A percentile compares a stretch with the other conserved stretches of the same genome.
Conservation (phyloP, 2,888 invertebrate genomes). For the Macrophya alboannulata region DNA sequence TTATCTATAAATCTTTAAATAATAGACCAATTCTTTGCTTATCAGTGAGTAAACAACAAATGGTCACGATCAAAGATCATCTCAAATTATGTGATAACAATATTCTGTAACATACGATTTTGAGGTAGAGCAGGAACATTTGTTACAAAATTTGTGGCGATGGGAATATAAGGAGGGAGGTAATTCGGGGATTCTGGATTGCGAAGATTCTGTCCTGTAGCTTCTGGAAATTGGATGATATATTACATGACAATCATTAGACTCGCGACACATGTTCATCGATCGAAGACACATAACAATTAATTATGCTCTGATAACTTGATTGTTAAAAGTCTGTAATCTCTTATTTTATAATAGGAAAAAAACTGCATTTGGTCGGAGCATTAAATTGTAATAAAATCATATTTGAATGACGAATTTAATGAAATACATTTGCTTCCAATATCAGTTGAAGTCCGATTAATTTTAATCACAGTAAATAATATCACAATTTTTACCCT, state of each 20-base stretch:
- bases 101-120: too few relatives aligned
- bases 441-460: background rate
- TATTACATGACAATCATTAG: too few relatives aligned
- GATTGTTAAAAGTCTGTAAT: background rate
- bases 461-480: slow-evolving; percentile 40
- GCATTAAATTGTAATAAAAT: background rate
- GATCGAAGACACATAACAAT: background rate
- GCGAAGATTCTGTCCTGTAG: too few relatives aligned
- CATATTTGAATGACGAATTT: background rate
- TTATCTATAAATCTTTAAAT: background rate
- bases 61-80: background rate
- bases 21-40: background rate
- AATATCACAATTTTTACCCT: slow-evolving; percentile 16
- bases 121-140: too few relatives aligned
- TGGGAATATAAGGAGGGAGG: too few relatives aligned
- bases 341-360: background rate
- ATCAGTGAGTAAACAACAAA: too few relatives aligned
- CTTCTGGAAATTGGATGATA: too few relatives aligned
- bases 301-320: background rate
- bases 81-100: background rate
- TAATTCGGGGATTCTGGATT: too few relatives aligned
- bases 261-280: background rate
- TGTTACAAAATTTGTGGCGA: too few relatives aligned
- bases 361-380: background rate
- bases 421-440: background rate